Percentiles rank a stretch among this genome's conserved stretches.
Evolutionary conservation across 2,888 invertebrate species (phyloP).

Genomic region (Tenthredo distinguenda): DNA sequence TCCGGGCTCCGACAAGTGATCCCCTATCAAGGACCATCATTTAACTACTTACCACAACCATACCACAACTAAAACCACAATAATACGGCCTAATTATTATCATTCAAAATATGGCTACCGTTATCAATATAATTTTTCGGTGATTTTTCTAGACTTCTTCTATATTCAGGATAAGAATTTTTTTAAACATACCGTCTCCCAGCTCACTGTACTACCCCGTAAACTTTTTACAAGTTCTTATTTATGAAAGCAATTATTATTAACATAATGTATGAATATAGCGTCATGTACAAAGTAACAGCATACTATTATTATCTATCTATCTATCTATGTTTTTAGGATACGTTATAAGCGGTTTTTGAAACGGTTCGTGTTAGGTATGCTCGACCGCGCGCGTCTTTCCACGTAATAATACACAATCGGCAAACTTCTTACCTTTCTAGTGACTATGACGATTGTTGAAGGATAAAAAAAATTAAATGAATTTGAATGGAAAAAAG

Average conservation of each 20-base stretch:
- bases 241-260: conserved; percentile 73
- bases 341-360: conserved; percentile 57
- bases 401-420: conserved; percentile 50
- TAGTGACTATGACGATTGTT: not conserved
- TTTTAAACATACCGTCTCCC: conserved; percentile 70
- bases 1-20: conserved; percentile 78
- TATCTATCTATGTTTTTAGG: conserved; percentile 64
- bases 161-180: conserved; percentile 65
- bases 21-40: conserved; percentile 72
- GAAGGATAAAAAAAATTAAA: not conserved
- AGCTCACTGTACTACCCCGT: conserved; percentile 68
- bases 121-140: conserved; percentile 65
- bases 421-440: not conserved
- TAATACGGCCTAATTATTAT: conserved; percentile 54
- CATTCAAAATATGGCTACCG: conserved; percentile 66
- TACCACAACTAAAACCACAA: conserved; percentile 59
- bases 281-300: conserved; percentile 67
- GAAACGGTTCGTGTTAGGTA: conserved; percentile 60
- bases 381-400: conserved; percentile 59
- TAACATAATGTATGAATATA: conserved; percentile 60
- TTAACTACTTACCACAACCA: conserved; percentile 58
- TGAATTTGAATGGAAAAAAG: not conserved
- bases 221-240: conserved; percentile 75
- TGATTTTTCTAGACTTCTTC: conserved; percentile 70
- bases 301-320: conserved; percentile 51